Evolutionary conservation across 2,888 invertebrate genomes (phyloP), one percentile per base, ranked within the genome.

Genomic region (Lasioglossum oenotherae): DNA sequence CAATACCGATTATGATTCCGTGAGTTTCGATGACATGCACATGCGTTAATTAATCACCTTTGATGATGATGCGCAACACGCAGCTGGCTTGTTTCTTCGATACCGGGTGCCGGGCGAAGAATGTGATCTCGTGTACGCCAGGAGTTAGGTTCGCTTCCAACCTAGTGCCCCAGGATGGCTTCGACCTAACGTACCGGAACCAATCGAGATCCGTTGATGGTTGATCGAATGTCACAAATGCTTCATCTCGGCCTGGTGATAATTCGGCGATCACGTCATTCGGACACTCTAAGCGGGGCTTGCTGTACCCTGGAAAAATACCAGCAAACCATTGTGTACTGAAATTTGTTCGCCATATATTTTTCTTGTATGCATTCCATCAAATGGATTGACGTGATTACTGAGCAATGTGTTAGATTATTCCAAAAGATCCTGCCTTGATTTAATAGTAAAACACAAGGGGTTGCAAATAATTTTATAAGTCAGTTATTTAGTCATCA

Each of bases 141-240:
- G 95, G 93, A 60, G 95, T 95, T 49, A 96, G 94, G 87, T 95
- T 95, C 31, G 95, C 95, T 87, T 96, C 95, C 78, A 96, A 93
- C 73, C 95, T 93, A 84, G 95, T 96, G 4, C 96, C 96, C 96
- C 96, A 96, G 8, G 95, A 92, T 1, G 96, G 96, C 84, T 95
- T 95, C 44, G 96, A 95, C 80, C 95, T 95, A 80, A 96, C 95
- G 91, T 96, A 95, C 82, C 96, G 95, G 84, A 93, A 94, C 95
- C 96, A 96, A 92, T 96, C 96, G 71, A 96, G 95, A 92, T 96
- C 96, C 67, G 96, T 96, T 82, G 95, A 95, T 6, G 96, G 96
- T 84, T 95, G 95, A 75, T 96, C 95, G 87, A 96, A 95, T 67
- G 95, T 95, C 67, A 96, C 95, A 90, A 95, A 95, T 4, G 95